Percentiles rank a stretch among this genome's conserved stretches.
phyloP scores from a whole-genome alignment of 2,888 invertebrate species.

The Rhagonycha lutea region DNA sequence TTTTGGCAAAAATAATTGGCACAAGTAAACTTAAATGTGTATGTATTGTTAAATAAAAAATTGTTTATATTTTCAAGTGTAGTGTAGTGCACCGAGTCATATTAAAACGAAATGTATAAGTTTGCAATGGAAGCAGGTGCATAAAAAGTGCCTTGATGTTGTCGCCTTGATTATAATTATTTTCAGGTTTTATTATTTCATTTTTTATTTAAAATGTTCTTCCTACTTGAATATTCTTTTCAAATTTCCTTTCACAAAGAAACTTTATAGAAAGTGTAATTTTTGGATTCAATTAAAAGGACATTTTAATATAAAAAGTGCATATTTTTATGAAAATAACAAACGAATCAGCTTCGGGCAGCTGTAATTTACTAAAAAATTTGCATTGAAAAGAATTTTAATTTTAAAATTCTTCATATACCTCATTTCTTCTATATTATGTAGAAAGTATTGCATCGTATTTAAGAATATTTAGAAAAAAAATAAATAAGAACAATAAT shows the following conservation, averaged over 20 bases:
- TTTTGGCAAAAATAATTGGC: not conserved
- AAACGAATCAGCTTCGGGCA: constrained; percentile 14
- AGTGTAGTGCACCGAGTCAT: not conserved
- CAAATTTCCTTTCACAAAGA: not conserved
- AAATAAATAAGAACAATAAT: constrained; percentile 11
- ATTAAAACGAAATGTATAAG: not conserved
- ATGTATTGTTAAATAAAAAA: not conserved
- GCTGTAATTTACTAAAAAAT: constrained; percentile 13
- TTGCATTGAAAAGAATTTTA: constrained; percentile 7
- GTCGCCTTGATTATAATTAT: constrained; percentile 16
- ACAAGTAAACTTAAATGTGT: not conserved
- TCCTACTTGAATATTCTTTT: not conserved
- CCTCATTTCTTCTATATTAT: constrained; percentile 27
- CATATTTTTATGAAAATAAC: not conserved
- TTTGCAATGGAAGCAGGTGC: constrained; percentile 24
- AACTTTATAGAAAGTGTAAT: not conserved
- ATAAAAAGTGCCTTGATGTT: constrained; percentile 29
- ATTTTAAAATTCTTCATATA: constrained; percentile 26
- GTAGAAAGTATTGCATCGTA: constrained; percentile 22
- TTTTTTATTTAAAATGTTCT: not conserved
- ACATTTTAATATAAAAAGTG: not conserved
- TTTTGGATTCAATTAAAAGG: not conserved
- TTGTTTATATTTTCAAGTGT: not conserved
- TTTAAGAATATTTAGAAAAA: constrained; percentile 3
- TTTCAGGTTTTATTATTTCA: constrained; percentile 14